phyloP scores from a whole-genome alignment of 2,888 invertebrate species.

The Drosophila vallismaia region DNA sequence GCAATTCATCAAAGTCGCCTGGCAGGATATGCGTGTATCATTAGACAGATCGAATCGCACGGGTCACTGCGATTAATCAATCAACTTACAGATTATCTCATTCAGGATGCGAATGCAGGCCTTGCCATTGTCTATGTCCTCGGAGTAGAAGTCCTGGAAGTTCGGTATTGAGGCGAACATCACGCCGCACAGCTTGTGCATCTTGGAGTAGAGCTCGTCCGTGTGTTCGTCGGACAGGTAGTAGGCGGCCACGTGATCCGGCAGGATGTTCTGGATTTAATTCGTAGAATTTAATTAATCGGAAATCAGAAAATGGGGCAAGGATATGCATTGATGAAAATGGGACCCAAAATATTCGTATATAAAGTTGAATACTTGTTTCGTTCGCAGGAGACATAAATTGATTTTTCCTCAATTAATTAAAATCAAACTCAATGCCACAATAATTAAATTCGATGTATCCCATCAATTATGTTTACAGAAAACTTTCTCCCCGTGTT shows the following conservation, averaged over 20 bases:
- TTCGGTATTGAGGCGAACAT: conserved; percentile 99
- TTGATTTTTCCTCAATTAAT: background rate
- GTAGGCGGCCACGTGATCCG: conserved; percentile 97
- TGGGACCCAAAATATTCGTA: background rate
- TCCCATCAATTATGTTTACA: background rate
- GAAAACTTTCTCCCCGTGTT: conserved; percentile 1
- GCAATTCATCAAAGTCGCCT: conserved; percentile 93
- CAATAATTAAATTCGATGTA: background rate
- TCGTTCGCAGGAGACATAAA: background rate
- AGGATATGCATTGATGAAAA: background rate
- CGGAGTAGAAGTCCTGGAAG: conserved; percentile 99
- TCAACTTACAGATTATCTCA: conserved; percentile 94
- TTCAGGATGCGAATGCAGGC: conserved; percentile 98
- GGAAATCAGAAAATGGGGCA: conserved; percentile 8
- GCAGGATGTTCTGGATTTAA: conserved; percentile 92
- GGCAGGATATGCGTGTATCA: conserved; percentile 19
- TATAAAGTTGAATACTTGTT: too few relatives aligned
- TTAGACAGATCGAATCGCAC: conserved; percentile 36
- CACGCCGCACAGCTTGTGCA: conserved; percentile 90
- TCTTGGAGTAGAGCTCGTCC: conserved; percentile 84
- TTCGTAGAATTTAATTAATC: conserved; percentile 56
- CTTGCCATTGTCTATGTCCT: conserved; percentile 98
- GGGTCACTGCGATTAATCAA: conserved; percentile 50
- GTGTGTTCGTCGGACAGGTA: conserved; percentile 93
- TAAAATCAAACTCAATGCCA: background rate